Base-by-base conservation (phyloP, 2,113 vertebrate genomes). In the Callionymus lyra region DNA sequence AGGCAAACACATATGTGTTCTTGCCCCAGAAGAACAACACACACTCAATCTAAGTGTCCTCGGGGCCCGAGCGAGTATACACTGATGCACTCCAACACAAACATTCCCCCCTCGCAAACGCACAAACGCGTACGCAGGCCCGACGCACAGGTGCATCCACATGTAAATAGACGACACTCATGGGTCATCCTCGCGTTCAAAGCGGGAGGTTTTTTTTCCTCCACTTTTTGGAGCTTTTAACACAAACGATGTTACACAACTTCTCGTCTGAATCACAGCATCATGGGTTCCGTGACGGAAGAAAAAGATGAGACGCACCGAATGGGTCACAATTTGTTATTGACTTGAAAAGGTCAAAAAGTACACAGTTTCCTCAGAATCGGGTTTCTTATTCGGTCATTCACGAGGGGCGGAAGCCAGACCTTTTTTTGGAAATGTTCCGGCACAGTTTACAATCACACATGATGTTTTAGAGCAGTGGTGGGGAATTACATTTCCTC, bases 1-100 rank as follows among this genome's bases (percentile, higher is more conserved):
- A 75, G 63, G 67, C 82, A 83, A 83, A 84, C 84, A 82, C 82
- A 84, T 80, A 81, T 73, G 70, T 67, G 36, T 65, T 74, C 76
- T 76, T 69, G 53, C 67, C 69, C 56, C 44, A 38, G 65, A 63
- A 68, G 53, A 68, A 66, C 63, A 75, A 67, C 69, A 72, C 68
- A 45, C 67, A 61, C 74, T 74, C 54, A 52, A 52, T 63, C 72
- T 79, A 74, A 80, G 70, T 58, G 56, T 74, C 70, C 35, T 52
- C 49, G 6, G n/a, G n/a, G 66, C 61, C 62, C 54, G 47, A 67
- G 71, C 56, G 31, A 79, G 67, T 82, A 77, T 81, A 85, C 76
- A 79, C 68, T 72, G 70, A 74, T 65, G 69, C 68, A 59, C 59
- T 65, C 66, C 55, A 69, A 75, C 40, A 67, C 73, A 81, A 81